Evolutionary conservation across 2,113 vertebrate species (phyloP).

Genomic region (Gymnarchus niloticus): DNA sequence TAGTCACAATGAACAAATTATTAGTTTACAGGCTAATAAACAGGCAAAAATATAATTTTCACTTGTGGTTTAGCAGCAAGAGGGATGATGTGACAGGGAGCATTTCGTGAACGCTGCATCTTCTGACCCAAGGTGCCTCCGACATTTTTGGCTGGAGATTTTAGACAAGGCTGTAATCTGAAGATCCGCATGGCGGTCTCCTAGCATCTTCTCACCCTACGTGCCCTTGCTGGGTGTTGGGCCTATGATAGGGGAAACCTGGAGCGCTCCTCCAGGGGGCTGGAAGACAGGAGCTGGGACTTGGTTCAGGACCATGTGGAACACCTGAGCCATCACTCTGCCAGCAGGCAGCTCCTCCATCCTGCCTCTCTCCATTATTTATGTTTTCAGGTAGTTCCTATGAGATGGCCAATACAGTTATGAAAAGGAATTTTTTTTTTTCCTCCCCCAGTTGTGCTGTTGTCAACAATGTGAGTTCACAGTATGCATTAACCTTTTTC

Average conservation of each 20-base stretch:
- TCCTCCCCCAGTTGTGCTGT: neutral
- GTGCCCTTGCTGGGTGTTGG: neutral
- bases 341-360: neutral
- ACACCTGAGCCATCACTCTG: neutral
- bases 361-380: neutral
- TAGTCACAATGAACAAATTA: neutral
- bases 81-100: neutral
- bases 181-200: neutral
- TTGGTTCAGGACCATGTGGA: conserved; percentile 5
- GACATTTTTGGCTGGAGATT: neutral
- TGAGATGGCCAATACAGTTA: neutral
- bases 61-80: neutral
- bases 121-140: neutral
- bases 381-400: neutral
- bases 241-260: neutral
- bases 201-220: neutral
- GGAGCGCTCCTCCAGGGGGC: neutral
- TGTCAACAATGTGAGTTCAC: neutral
- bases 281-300: conserved; percentile 10
- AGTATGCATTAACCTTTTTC: neutral
- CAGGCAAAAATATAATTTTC: neutral
- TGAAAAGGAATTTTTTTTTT: neutral
- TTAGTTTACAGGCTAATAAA: neutral
- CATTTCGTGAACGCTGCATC: neutral
- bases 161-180: neutral